Conservation (phyloP, 2,888 invertebrate genomes). For the Synergus gifuensis region DNA sequence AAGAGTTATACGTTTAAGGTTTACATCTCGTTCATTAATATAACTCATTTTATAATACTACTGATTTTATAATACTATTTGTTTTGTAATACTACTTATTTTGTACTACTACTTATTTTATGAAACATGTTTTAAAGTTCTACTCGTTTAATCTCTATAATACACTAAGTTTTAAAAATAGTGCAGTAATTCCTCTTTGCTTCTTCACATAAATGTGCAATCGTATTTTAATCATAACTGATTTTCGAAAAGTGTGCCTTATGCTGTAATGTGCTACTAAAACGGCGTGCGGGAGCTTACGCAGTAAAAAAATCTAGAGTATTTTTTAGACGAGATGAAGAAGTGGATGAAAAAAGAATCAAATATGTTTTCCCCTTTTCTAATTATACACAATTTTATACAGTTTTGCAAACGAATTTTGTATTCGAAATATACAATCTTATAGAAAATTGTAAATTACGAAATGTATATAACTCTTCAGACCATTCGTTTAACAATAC, state of each 20-base stretch:
- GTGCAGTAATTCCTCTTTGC: not conserved
- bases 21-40: slow-evolving; percentile 15
- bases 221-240: slow-evolving; percentile 1
- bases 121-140: not conserved
- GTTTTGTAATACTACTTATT: not conserved
- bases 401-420: slow-evolving; percentile 34
- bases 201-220: slow-evolving; percentile 11
- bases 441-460: not conserved
- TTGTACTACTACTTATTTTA: not conserved
- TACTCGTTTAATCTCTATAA: not conserved
- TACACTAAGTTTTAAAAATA: not conserved
- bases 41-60: not conserved
- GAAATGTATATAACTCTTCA: not conserved
- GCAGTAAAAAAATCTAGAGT: not conserved
- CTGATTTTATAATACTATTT: not conserved
- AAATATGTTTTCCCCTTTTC: slow-evolving; percentile 3
- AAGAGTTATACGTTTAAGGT: not conserved
- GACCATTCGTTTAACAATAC: not conserved
- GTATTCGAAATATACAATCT: not conserved
- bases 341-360: not conserved
- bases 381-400: slow-evolving; percentile 18
- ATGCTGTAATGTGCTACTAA: slow-evolving; percentile 24
- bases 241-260: slow-evolving; percentile 9
- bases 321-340: not conserved
- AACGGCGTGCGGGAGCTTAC: not conserved